Evolutionary conservation across 2,797 vertebrate species (phyloP).

Genomic region (Cossypha heuglini): DNA sequence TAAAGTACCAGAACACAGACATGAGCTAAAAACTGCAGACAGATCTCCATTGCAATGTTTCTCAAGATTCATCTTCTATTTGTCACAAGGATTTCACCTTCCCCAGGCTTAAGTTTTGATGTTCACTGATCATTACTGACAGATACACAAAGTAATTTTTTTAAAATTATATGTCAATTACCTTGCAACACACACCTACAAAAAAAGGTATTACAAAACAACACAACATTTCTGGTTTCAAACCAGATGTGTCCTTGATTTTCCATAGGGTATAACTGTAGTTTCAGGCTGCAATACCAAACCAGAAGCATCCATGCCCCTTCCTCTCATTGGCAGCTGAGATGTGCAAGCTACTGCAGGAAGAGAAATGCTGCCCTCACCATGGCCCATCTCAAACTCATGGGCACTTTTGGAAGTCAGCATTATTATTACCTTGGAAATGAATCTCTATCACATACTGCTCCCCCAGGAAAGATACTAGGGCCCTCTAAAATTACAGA

Average conservation of each 20-base stretch:
- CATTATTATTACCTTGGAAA: background rate
- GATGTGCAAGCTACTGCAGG: background rate
- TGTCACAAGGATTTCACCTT: background rate
- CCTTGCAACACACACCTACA: background rate
- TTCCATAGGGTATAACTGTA: background rate
- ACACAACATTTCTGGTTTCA: background rate
- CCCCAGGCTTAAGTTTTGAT: background rate
- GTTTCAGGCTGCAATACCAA: background rate
- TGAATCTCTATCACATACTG: background rate
- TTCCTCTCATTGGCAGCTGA: rapidly evolving
- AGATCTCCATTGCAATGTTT: background rate
- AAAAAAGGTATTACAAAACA: background rate
- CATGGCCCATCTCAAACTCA: rapidly evolving
- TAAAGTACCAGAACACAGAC: background rate
- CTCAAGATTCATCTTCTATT: background rate
- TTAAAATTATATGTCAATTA: background rate
- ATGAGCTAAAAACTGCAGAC: background rate
- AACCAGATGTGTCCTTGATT: background rate
- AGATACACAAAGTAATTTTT: background rate
- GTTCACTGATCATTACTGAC: background rate
- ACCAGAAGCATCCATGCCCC: background rate
- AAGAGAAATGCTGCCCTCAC: background rate
- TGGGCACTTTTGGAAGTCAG: background rate
- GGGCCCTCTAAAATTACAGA: background rate
- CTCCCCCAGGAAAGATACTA: background rate